phyloP scores from a whole-genome alignment of 2,797 vertebrate species.

The Megalops cyprinoides region DNA sequence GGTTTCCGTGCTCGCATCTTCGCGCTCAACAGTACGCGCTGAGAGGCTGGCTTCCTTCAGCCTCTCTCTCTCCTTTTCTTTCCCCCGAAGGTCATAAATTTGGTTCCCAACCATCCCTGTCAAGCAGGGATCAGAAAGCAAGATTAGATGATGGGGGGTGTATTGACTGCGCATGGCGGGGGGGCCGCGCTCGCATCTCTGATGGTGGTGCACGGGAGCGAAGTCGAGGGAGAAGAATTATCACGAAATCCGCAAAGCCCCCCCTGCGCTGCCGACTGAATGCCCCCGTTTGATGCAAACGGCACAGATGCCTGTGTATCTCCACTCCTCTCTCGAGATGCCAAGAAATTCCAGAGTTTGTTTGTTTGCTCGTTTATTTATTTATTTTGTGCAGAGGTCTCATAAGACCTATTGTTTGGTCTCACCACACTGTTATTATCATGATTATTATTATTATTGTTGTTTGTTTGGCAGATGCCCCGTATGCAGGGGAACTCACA shows the following conservation, averaged over 20 bases:
- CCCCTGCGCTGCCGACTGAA: conserved; percentile 43
- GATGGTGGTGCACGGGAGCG: conserved; percentile 25
- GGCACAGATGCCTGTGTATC: conserved; percentile 48
- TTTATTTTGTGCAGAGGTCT: conserved; percentile 41
- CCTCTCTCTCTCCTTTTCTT: background rate
- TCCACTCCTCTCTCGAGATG: conserved; percentile 22
- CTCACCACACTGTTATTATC: conserved; percentile 34
- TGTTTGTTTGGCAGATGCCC: conserved; percentile 55
- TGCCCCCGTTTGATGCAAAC: conserved; percentile 53
- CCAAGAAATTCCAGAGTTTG: conserved; percentile 20
- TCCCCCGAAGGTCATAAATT: conserved; percentile 57
- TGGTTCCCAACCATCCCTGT: conserved; percentile 55
- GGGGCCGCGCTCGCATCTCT: conserved; percentile 13
- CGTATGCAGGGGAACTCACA: conserved; percentile 36
- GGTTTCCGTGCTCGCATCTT: conserved; percentile 25
- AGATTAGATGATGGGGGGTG: conserved; percentile 59
- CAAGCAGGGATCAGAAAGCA: conserved; percentile 62
- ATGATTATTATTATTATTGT: no score
- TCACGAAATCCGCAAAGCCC: conserved; percentile 49
- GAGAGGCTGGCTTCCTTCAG: background rate
- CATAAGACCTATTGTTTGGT: conserved; percentile 47
- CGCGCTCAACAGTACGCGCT: conserved; percentile 35
- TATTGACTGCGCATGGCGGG: conserved; percentile 58
- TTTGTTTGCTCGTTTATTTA: conserved; percentile 40
- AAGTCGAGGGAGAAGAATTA: conserved; percentile 26